These are phyloP conservation scores for Acanthurus leucopareius DNA, from an alignment of 2,797 vertebrate species.

Conservation along the genomic window DNA sequence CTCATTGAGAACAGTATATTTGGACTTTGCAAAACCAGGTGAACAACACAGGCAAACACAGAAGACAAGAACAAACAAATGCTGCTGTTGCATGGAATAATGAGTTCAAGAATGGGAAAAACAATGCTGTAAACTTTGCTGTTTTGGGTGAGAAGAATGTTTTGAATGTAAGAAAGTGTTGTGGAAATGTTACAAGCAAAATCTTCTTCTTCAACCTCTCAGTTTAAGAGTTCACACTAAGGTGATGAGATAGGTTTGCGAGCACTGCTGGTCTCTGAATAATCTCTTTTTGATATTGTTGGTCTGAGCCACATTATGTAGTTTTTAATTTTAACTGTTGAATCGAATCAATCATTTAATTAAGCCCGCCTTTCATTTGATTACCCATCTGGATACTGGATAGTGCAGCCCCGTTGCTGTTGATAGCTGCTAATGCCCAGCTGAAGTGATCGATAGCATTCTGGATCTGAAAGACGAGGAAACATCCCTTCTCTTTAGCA, in stretches of 20 bases:
- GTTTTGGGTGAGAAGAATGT: background rate
- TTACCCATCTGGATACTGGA: conserved; percentile 43
- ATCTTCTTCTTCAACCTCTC: background rate
- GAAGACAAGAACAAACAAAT: background rate
- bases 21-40: background rate
- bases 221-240: background rate
- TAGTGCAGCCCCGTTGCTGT: conserved; percentile 27
- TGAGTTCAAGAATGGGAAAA: background rate
- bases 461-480: conserved; percentile 41
- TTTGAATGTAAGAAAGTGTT: background rate
- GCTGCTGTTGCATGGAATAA: background rate
- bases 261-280: background rate
- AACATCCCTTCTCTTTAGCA: conserved; percentile 33
- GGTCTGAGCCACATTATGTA: conserved; percentile 15
- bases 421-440: conserved; percentile 51
- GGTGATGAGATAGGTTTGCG: background rate
- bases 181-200: background rate
- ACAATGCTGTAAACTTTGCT: background rate
- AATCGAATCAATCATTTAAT: conserved; percentile 60
- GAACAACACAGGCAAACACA: background rate
- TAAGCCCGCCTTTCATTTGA: conserved; percentile 60
- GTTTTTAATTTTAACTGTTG: conserved; percentile 35
- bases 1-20: background rate
- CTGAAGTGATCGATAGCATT: conserved; percentile 54
- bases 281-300: conserved; percentile 10